phyloP scores from a whole-genome alignment of 2,113 vertebrate genomes.

The Paratilapia polleni region DNA sequence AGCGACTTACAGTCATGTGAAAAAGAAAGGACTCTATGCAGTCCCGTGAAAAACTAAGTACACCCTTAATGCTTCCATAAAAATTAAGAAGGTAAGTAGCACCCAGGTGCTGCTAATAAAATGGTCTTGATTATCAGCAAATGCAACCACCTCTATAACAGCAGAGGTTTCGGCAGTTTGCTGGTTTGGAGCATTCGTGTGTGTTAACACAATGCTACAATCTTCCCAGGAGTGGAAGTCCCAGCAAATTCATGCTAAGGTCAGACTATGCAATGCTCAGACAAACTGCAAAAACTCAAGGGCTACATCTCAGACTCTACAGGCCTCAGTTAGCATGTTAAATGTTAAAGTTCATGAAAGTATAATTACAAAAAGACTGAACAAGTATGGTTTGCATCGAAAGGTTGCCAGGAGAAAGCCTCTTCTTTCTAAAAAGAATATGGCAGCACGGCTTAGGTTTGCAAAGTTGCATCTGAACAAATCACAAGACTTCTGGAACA shows the following conservation, averaged over 20 bases:
- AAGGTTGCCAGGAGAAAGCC: neutral
- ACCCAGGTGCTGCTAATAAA: too few relatives aligned
- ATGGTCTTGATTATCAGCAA: neutral
- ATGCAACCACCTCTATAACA: neutral
- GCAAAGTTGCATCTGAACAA: neutral
- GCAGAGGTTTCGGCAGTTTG: neutral
- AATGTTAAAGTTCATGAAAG: neutral
- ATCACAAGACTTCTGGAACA: neutral
- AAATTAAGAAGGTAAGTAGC: neutral
- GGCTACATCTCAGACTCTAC: too few relatives aligned
- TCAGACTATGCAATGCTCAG: too few relatives aligned
- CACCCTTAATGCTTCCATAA: neutral
- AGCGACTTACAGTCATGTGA: neutral
- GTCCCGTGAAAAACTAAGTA: neutral
- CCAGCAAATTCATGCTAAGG: too few relatives aligned
- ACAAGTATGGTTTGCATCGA: neutral
- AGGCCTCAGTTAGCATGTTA: neutral
- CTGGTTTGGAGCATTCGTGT: too few relatives aligned
- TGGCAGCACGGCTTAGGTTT: neutral
- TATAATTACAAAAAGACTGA: neutral
- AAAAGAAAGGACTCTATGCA: neutral
- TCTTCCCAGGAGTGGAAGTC: too few relatives aligned
- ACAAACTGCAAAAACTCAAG: too few relatives aligned
- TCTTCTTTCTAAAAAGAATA: neutral
- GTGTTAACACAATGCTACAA: too few relatives aligned